These are phyloP conservation scores for Horisme vitalbata DNA, from an alignment of 2,888 invertebrate species.

Conservation along the genomic window DNA sequence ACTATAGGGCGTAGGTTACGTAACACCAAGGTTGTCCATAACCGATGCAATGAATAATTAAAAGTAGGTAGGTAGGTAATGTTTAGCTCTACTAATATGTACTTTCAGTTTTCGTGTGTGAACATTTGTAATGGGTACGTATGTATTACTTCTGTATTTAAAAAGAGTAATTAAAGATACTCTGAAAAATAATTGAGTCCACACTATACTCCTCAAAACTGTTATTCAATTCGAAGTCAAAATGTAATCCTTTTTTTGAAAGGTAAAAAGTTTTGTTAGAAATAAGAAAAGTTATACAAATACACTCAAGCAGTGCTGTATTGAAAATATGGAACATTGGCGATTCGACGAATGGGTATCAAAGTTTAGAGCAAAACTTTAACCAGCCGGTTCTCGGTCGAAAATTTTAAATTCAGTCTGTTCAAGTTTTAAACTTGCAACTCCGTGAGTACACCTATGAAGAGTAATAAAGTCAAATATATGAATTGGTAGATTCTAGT, in stretches of 20 bases:
- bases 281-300: constrained; percentile 52
- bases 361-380: constrained; percentile 51
- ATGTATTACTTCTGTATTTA: too few species aligned
- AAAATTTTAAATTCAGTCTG: constrained; percentile 40
- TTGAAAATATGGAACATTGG: constrained; percentile 60
- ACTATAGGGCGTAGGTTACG: too few species aligned
- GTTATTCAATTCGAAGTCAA: not conserved
- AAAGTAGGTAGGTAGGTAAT: too few species aligned
- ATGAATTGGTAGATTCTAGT: too few species aligned
- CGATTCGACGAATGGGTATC: constrained; percentile 42
- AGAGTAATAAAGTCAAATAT: too few species aligned
- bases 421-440: constrained; percentile 19
- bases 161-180: too few species aligned
- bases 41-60: too few species aligned
- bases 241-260: constrained; percentile 45
- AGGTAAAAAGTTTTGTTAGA: constrained; percentile 53
- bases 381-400: constrained; percentile 28
- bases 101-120: too few species aligned
- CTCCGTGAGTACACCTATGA: constrained; percentile 9
- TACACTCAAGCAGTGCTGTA: constrained; percentile 55
- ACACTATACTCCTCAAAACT: not conserved
- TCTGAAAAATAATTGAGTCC: too few species aligned
- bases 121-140: too few species aligned
- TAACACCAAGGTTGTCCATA: too few species aligned
- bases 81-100: too few species aligned